These are phyloP conservation scores for Eudemis profundana DNA, from an alignment of 2,888 invertebrate species.

Conservation along the genomic window DNA sequence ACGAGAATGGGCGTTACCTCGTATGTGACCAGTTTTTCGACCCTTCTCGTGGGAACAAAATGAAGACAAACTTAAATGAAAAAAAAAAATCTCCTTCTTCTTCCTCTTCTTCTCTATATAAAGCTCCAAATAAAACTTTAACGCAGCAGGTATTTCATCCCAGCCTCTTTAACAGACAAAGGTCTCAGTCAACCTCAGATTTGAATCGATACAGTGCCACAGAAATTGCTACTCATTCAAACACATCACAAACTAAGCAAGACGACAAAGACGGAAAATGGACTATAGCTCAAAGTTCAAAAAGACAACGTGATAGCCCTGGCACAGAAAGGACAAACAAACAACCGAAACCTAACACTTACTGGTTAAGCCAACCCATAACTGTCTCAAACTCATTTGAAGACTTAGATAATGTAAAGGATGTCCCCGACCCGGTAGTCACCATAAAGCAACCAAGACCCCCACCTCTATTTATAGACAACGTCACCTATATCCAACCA, in stretches of 20 bases:
- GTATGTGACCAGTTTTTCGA: conserved; percentile 17
- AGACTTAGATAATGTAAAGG: background rate
- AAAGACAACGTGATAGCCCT: background rate
- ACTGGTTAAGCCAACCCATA: conserved; percentile 1
- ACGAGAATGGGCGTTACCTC: conserved; percentile 34
- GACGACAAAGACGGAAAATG: background rate
- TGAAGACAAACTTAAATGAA: background rate
- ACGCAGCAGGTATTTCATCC: conserved; percentile 1
- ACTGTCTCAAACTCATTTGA: background rate
- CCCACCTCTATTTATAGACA: background rate
- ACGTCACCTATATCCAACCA: background rate
- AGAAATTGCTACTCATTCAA: background rate
- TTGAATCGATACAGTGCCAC: background rate
- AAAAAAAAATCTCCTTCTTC: background rate
- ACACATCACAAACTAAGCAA: background rate
- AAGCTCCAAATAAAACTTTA: background rate
- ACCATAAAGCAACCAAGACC: background rate
- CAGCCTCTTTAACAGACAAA: background rate
- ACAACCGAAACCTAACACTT: background rate
- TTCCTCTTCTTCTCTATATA: background rate
- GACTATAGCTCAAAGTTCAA: background rate
- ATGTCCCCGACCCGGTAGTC: background rate
- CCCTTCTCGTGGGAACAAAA: conserved; percentile 28
- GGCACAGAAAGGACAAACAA: background rate
- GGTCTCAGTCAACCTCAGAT: background rate